Base-by-base conservation (phyloP, 1,140 invertebrate species). In the Octopus bimaculoides region DNA sequence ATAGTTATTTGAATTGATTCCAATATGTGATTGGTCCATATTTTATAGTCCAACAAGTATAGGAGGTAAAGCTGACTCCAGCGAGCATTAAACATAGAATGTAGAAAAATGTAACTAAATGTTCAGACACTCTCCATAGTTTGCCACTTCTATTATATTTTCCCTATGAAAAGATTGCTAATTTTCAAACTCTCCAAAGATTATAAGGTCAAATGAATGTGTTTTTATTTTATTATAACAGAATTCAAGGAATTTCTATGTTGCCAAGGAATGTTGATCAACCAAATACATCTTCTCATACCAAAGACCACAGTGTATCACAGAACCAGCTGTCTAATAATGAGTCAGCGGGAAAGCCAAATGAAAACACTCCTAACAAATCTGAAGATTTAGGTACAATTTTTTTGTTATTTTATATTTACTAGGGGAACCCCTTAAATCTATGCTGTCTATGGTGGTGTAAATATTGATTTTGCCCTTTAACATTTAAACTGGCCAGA, bases 181-280 rank as follows among this genome's bases (percentile, higher is more conserved):
- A 71, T 71, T n/a, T 71, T n/a, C 26, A 71, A 17, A 12, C 17
- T 61, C 17, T 61, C 9, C 56, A 71, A 71, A 8, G 17, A 71
- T 71, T n/a, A 12, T 71, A 71, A n/a, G 17, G 26, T n/a, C 17
- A 12, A 9, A 61, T 61, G 56, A 9, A 71, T 71, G 66, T 71
- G 17, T 71, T n/a, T 71, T 61, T 61, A 12, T 61, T 61, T 71
- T 41, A 41, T 41, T 41, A 41, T 41, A 41, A 17, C 66, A 71
- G 66, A 4, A 71, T 71, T 71, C 66, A 71, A 71, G 66, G 66
- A n/a, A 71, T 71, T 71, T 71, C 66, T 71, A 20, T 71, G 17
- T 6, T 10, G 66, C 14, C 66, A n/a, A 71, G 66, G 26, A 71
- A 71, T 71, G 26, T 20, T 71, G 66, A 71, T n/a, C 66, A n/a